Evolutionary conservation across 2,113 vertebrate species (phyloP).

Genomic region (Gasterosteus aculeatus): DNA sequence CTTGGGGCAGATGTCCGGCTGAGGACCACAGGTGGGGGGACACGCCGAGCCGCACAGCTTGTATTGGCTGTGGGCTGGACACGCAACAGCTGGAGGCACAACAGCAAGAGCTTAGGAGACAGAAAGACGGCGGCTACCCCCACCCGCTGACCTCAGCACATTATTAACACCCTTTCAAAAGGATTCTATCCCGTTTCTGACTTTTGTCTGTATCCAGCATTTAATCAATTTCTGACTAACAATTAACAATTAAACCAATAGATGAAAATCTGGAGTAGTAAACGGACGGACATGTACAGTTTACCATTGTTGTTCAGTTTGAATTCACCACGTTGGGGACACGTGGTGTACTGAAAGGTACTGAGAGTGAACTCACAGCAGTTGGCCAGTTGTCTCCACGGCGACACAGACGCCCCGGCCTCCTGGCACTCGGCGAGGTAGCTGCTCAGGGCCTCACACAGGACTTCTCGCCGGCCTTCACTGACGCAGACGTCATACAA

Average conservation of each 20-base stretch:
- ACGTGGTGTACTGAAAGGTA: background rate
- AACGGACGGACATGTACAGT: too few relatives aligned
- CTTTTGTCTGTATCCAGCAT: background rate
- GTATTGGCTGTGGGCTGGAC: conserved; percentile 38
- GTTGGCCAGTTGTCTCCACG: conserved; percentile 21
- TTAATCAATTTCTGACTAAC: too few relatives aligned
- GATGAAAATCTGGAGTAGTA: too few relatives aligned
- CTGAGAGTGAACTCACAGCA: conserved; percentile 23
- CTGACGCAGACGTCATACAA: conserved; percentile 44
- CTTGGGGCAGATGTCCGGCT: background rate
- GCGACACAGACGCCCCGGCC: background rate
- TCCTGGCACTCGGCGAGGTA: conserved; percentile 32
- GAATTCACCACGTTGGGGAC: too few relatives aligned
- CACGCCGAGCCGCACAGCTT: conserved; percentile 29
- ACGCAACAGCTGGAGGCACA: conserved; percentile 4
- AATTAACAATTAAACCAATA: too few relatives aligned
- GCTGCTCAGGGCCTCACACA: conserved; percentile 32
- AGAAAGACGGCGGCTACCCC: background rate
- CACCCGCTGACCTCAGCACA: too few relatives aligned
- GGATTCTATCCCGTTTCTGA: background rate
- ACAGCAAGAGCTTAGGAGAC: background rate
- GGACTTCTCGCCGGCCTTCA: conserved; percentile 3
- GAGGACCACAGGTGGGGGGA: conserved; percentile 14
- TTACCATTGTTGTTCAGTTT: too few relatives aligned
- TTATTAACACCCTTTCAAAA: background rate